Percentiles rank a stretch among this genome's conserved stretches.
Conservation (phyloP, 2,888 invertebrate genomes). For the Sussaba pulchella region DNA sequence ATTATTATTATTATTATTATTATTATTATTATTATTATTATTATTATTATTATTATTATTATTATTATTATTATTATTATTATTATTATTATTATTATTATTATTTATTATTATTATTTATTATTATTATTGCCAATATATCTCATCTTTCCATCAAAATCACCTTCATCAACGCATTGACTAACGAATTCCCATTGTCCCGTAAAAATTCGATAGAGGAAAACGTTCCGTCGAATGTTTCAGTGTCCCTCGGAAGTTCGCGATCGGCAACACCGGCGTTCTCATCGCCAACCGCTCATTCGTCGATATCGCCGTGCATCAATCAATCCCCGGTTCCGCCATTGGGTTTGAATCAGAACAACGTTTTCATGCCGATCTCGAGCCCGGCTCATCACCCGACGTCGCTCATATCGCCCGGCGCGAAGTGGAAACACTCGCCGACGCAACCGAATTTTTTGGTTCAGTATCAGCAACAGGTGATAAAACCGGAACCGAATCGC, state of each 20-base stretch:
- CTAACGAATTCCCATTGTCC: conserved; percentile 62
- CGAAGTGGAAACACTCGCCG: conserved; percentile 83
- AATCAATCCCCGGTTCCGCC: conserved; percentile 88
- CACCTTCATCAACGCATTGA: conserved; percentile 31
- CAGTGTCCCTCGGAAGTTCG: conserved; percentile 96
- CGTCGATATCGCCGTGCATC: conserved; percentile 88
- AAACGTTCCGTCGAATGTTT: conserved; percentile 61
- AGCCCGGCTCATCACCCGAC: conserved; percentile 87
- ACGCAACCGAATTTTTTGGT: conserved; percentile 84
- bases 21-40: too few species aligned
- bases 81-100: too few species aligned
- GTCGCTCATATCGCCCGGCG: conserved; percentile 79
- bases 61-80: too few species aligned
- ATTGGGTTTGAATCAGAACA: conserved; percentile 91
- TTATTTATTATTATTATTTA: too few species aligned
- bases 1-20: too few species aligned
- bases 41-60: too few species aligned
- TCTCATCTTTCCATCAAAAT: not conserved
- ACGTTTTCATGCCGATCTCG: conserved; percentile 95
- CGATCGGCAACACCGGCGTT: conserved; percentile 97
- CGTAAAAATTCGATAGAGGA: conserved; percentile 70
- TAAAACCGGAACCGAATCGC: conserved; percentile 88
- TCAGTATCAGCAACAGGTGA: conserved; percentile 84
- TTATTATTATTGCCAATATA: too few species aligned
- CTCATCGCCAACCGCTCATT: conserved; percentile 90